Percentiles rank a stretch among this genome's conserved stretches.
Conservation (phyloP, 2,113 vertebrate species). For the Mus musculus region GRCm39 chr2:149489001-149489500, state of each 20-base stretch:
- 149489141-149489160: slow-evolving; percentile 78
- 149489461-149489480: neutral
- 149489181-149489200: neutral
- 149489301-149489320: neutral
- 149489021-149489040: slow-evolving; percentile 65
- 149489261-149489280: neutral
- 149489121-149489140: slow-evolving; percentile 74
- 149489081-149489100: slow-evolving; percentile 69
- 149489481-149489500: neutral
- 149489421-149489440: neutral
- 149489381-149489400: neutral
- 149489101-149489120: slow-evolving; percentile 76
- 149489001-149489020: slow-evolving; percentile 64
- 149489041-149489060: slow-evolving; percentile 59
- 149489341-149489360: neutral
- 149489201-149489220: neutral
- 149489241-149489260: neutral
- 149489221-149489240: neutral
- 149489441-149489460: neutral
- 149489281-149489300: neutral
- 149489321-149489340: slow-evolving; percentile 48
- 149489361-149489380: neutral
- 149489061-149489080: slow-evolving; percentile 77
- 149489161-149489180: slow-evolving; percentile 62
- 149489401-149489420: neutral